Percentiles rank a stretch among this genome's conserved stretches.
These are phyloP conservation scores for Poeciliopsis paucimaculata DNA, from an alignment of 2,797 vertebrate species.

Conservation along the genomic window DNA sequence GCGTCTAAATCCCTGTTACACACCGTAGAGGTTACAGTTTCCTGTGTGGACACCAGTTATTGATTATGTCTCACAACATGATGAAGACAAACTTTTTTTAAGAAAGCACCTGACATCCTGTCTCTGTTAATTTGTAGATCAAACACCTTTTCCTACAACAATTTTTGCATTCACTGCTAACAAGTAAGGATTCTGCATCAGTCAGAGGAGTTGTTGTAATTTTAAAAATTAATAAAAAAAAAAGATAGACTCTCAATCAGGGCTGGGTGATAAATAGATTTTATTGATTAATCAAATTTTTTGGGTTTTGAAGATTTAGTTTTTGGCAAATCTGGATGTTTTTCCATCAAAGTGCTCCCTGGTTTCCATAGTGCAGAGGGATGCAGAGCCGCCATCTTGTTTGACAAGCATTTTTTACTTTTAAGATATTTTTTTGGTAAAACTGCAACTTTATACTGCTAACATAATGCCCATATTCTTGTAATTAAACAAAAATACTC, in stretches of 20 bases:
- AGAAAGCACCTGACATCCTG: constrained; percentile 2
- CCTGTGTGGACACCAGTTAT: constrained; percentile 76
- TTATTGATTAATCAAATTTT: too few species aligned
- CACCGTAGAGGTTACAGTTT: constrained; percentile 53
- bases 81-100: constrained; percentile 3
- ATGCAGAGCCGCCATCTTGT: too few species aligned
- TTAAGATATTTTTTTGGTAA: too few species aligned
- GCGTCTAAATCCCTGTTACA: constrained; percentile 68
- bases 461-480: too few species aligned
- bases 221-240: not conserved
- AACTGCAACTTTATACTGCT: too few species aligned
- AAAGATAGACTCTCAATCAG: not conserved
- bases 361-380: too few species aligned
- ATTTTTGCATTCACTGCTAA: not conserved
- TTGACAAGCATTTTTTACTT: too few species aligned
- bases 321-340: too few species aligned
- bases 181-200: not conserved
- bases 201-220: not conserved
- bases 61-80: constrained; percentile 27
- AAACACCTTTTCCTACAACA: not conserved
- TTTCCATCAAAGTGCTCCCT: too few species aligned
- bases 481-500: too few species aligned
- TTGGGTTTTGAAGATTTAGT: too few species aligned
- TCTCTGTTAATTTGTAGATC: not conserved
- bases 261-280: too few species aligned